phyloP scores from a whole-genome alignment of 2,888 invertebrate genomes.

The Drosophila emarginata region DNA sequence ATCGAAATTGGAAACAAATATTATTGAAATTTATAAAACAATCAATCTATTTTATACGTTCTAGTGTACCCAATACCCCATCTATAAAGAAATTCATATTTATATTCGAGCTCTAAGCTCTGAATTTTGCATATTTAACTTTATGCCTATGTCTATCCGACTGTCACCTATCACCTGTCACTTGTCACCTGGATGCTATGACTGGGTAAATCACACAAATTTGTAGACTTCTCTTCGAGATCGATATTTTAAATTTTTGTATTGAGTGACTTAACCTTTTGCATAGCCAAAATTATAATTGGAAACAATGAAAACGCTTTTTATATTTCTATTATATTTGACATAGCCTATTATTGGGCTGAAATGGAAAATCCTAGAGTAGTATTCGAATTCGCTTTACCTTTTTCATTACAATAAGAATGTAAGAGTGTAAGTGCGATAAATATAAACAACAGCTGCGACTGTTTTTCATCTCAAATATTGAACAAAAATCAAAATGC shows the following conservation, averaged over 20 bases:
- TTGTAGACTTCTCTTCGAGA: neutral
- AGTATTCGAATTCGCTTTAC: neutral
- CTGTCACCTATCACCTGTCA: slow-evolving; percentile 1
- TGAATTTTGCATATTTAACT: neutral
- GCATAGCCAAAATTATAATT: too few species aligned
- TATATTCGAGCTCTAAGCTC: neutral
- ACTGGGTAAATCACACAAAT: neutral
- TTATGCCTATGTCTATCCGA: neutral
- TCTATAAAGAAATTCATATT: neutral
- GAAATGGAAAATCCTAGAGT: neutral
- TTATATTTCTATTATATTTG: neutral
- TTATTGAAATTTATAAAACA: too few species aligned
- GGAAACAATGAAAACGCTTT: too few species aligned
- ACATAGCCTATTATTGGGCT: neutral
- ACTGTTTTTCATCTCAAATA: slow-evolving; percentile 10
- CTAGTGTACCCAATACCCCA: neutral
- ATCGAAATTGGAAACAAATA: neutral
- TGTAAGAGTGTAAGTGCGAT: slow-evolving; percentile 16
- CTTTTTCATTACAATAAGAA: slow-evolving; percentile 24
- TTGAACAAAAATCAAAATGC: slow-evolving; percentile 58
- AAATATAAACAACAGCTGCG: slow-evolving; percentile 51
- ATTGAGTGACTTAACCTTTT: neutral
- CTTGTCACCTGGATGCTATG: neutral
- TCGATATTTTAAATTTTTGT: neutral
- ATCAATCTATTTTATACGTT: too few species aligned